Evolutionary conservation across 1,140 invertebrate species (phyloP), one percentile per base, ranked within the genome.

Genomic region (Drosophila ficusphila): DNA sequence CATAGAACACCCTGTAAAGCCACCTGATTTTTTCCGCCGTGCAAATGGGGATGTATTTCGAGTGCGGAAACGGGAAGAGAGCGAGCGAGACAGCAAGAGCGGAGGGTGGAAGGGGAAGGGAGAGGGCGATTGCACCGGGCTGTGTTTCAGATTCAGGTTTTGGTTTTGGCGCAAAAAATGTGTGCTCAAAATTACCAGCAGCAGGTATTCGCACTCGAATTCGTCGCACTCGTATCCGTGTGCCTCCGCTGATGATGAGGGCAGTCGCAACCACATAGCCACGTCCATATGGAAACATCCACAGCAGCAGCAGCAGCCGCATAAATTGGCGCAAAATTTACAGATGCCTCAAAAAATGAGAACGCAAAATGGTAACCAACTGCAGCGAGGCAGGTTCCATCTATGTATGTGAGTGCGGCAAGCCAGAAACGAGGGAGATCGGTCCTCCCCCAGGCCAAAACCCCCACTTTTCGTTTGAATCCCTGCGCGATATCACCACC

Each of bases 271-370:
- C 47, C 47, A 53, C 53, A 56, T 8, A 23, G 41, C 25, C 44
- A 29, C 44, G 29, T 46, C 33, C 48, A 51, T 18, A 51, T 21
- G 47, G 25, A 27, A 27, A 36, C 29, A 51, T 51, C 49, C 42
- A 51, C 42, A 51, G 21, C 54, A 39, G n/a, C 64, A 71, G 60
- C 77, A 38, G 77, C 78, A 73, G 79, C 79, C 76, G 60, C 76
- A 72, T 47, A 79, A 85, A 85, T 86, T 86, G 81, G 81, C 79
- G 81, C 79, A 85, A 86, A 85, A 85, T 79, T 75, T 76, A 79
- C 79, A 85, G 79, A 85, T 85, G 79, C 71, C 81, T 85, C 61
- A 76, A 52, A 67, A 71, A 56, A 48, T 8, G 18, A 69, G 27
- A 29, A 29, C 31, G 31, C 54, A 49, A 61, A 52, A 39, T 41